A percentile compares a stretch with the other conserved stretches of the same genome.
phyloP scores from a whole-genome alignment of 2,797 vertebrate genomes.

The Masticophis lateralis region DNA sequence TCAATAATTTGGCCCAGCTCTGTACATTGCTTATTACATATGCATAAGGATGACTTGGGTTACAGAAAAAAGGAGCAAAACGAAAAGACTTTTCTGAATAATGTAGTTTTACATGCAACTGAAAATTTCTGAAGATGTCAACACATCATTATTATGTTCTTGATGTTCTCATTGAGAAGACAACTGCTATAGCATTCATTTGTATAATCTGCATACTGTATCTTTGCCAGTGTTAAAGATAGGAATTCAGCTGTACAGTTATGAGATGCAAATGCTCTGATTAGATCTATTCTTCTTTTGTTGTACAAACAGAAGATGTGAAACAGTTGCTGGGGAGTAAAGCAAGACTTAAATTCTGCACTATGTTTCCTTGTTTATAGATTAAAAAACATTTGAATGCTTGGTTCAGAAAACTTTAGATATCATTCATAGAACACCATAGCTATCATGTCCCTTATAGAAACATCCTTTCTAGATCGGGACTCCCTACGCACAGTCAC shows the following conservation, averaged over 20 bases:
- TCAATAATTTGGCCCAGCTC: not conserved
- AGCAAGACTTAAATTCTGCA: slow-evolving; percentile 14
- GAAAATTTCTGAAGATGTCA: slow-evolving; percentile 51
- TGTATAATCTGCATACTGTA: slow-evolving; percentile 54
- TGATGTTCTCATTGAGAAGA: slow-evolving; percentile 63
- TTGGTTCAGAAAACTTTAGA: not conserved
- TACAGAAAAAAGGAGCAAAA: not conserved
- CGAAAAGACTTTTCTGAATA: not conserved
- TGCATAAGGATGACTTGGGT: not conserved
- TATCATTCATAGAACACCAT: not conserved
- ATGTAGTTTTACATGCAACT: not conserved
- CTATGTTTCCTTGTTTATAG: not conserved
- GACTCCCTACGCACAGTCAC: too few relatives aligned
- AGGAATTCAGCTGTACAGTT: slow-evolving; percentile 59
- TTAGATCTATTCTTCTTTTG: slow-evolving; percentile 62
- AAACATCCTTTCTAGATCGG: too few relatives aligned
- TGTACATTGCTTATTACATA: not conserved
- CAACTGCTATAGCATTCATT: slow-evolving; percentile 58
- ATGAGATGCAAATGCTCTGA: slow-evolving; percentile 66
- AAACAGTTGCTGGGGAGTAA: slow-evolving; percentile 19
- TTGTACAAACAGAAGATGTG: slow-evolving; percentile 48
- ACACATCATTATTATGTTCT: slow-evolving; percentile 60
- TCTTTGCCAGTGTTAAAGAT: slow-evolving; percentile 47
- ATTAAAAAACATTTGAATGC: not conserved
- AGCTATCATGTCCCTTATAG: not conserved